Evolutionary conservation across 2,113 vertebrate genomes (phyloP).

Genomic region (Thunnus thynnus): DNA sequence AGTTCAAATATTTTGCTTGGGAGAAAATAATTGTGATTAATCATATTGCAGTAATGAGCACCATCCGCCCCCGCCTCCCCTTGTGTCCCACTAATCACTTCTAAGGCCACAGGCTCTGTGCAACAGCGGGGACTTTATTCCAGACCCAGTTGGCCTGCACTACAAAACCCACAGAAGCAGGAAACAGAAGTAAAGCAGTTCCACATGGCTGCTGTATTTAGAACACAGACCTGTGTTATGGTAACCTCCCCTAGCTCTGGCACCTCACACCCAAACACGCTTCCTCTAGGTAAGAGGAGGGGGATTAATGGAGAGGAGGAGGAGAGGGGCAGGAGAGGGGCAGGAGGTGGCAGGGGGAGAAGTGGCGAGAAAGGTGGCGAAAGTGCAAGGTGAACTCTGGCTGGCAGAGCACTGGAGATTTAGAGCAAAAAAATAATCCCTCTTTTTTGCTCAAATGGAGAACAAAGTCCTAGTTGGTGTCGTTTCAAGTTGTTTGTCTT

Average conservation of each 20-base stretch:
- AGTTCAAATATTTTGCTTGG: conserved; percentile 18
- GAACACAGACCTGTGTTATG: conserved; percentile 77
- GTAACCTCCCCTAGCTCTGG: conserved; percentile 73
- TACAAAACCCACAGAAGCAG: conserved; percentile 76
- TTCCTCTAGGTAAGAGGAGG: conserved; percentile 62
- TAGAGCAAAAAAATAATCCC: conserved; percentile 19
- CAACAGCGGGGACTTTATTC: conserved; percentile 63
- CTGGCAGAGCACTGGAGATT: conserved; percentile 31
- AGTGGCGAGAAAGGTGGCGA: conserved; percentile 14
- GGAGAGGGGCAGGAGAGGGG: conserved; percentile 28
- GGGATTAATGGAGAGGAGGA: conserved; percentile 32
- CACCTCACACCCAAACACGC: conserved; percentile 73
- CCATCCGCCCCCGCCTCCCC: conserved; percentile 42
- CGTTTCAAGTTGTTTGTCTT: conserved; percentile 31
- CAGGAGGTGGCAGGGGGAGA: conserved; percentile 30
- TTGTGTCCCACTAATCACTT: conserved; percentile 56
- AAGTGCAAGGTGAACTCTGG: conserved; percentile 36
- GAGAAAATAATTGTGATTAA: conserved; percentile 37
- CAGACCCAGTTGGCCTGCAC: conserved; percentile 61
- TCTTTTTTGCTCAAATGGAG: conserved; percentile 17
- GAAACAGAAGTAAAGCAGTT: conserved; percentile 81
- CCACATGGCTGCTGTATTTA: conserved; percentile 82
- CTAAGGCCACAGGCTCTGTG: conserved; percentile 56
- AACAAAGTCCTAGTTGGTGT: conserved; percentile 24
- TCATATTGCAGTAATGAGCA: conserved; percentile 57